A percentile compares a stretch with the other conserved stretches of the same genome.
These are phyloP conservation scores for Oscheius sp. DNA, from an alignment of 2,888 invertebrate species.

Conservation along the genomic window DNA sequence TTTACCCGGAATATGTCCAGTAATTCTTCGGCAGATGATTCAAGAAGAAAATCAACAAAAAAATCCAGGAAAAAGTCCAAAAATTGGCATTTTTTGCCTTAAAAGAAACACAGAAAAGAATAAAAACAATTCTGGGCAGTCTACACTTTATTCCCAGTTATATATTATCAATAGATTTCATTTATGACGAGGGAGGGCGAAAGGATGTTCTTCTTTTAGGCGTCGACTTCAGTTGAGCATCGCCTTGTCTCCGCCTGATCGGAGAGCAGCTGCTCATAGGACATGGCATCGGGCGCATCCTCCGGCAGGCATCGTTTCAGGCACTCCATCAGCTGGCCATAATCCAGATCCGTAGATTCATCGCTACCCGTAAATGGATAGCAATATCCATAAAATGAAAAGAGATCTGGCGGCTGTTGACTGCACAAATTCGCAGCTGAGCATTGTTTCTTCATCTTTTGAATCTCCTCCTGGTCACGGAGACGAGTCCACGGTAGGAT, in stretches of 20 bases:
- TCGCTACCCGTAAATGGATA: not conserved
- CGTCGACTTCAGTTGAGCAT: too few relatives aligned
- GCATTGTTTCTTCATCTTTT: conserved; percentile 2
- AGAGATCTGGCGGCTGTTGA: conserved; percentile 16
- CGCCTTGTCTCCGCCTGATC: too few relatives aligned
- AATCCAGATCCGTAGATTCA: not conserved
- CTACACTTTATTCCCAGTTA: too few relatives aligned
- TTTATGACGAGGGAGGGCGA: too few relatives aligned
- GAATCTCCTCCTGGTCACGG: conserved; percentile 21
- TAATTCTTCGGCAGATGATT: too few relatives aligned
- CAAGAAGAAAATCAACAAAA: too few relatives aligned
- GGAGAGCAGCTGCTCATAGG: too few relatives aligned
- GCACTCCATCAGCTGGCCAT: conserved; percentile 7
- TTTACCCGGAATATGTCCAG: too few relatives aligned
- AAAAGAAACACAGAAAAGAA: not conserved
- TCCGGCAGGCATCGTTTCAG: not conserved
- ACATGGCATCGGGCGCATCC: not conserved
- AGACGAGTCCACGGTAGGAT: conserved; percentile 45
- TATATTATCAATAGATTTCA: too few relatives aligned
- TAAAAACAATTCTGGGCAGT: not conserved
- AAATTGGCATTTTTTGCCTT: not conserved
- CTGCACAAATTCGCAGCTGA: not conserved
- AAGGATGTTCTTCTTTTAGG: too few relatives aligned
- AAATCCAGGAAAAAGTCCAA: too few relatives aligned
- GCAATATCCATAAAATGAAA: conserved; percentile 18